Evolutionary conservation across 2,113 vertebrate genomes (phyloP).

Genomic region (Podarcis cretensis): DNA sequence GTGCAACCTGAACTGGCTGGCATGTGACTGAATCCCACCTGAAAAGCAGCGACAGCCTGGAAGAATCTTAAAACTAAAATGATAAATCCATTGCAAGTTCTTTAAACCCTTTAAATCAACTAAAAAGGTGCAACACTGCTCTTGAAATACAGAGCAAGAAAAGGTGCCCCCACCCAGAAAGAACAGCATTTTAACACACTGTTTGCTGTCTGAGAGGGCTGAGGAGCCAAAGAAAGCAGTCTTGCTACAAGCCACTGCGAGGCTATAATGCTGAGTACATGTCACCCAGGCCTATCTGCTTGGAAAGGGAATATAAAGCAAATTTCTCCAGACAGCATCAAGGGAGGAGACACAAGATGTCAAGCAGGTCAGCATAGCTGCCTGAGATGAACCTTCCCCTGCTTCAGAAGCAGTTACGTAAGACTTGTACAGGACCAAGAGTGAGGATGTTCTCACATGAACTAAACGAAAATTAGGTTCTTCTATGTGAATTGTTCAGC

Average conservation of each 20-base stretch:
- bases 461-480: background rate
- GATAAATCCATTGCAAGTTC: too few relatives aligned
- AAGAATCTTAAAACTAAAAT: too few relatives aligned
- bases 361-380: constrained; percentile 45
- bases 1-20: too few relatives aligned
- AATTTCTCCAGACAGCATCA: constrained; percentile 66
- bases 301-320: constrained; percentile 41
- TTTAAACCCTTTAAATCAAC: too few relatives aligned
- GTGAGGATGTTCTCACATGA: background rate
- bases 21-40: too few relatives aligned
- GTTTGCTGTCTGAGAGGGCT: too few relatives aligned
- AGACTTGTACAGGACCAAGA: background rate
- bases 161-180: background rate
- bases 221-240: constrained; percentile 14
- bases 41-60: too few relatives aligned
- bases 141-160: background rate
- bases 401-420: constrained; percentile 44
- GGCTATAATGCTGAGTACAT: background rate
- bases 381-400: constrained; percentile 66
- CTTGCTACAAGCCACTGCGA: background rate
- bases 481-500: background rate
- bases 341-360: constrained; percentile 54
- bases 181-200: background rate
- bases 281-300: constrained; percentile 33
- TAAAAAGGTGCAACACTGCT: too few relatives aligned